These are phyloP conservation scores for Rallus limicola DNA, from an alignment of 2,113 vertebrate genomes.

Conservation along the genomic window DNA sequence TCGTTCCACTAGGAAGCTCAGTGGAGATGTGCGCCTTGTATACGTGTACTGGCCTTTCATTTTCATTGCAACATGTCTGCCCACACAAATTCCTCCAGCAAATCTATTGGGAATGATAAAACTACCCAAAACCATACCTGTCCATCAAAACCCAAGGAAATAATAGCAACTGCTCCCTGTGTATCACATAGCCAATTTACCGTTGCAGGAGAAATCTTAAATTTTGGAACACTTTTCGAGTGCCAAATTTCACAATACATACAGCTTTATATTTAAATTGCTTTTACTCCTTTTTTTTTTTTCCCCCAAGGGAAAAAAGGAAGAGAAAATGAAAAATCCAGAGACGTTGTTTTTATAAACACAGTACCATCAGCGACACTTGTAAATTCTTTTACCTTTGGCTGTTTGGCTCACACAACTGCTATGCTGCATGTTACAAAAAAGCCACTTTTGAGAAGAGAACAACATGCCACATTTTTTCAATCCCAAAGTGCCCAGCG, in stretches of 20 bases:
- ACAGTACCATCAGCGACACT: background rate
- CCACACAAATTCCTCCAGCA: background rate
- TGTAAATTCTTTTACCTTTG: conserved; percentile 54
- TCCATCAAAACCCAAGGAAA: background rate
- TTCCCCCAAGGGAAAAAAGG: background rate
- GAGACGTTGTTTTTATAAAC: background rate
- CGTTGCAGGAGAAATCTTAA: background rate
- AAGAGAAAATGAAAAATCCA: conserved; percentile 42
- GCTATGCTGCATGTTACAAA: background rate
- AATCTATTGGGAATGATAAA: background rate
- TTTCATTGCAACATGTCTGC: background rate
- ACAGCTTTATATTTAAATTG: background rate
- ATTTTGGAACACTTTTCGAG: background rate
- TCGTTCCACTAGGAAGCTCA: background rate
- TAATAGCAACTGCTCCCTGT: background rate
- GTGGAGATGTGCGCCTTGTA: background rate
- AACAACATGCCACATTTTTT: background rate
- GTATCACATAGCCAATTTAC: background rate
- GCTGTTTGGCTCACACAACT: conserved; percentile 17
- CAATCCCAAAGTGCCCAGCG: fast-evolving
- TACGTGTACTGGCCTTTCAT: background rate
- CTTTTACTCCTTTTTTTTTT: background rate
- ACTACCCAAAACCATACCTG: background rate
- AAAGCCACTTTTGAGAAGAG: background rate
- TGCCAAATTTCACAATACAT: background rate